Percentiles rank a stretch among this genome's conserved stretches.
These are phyloP conservation scores for Drosophila nebulosa DNA, from an alignment of 1,140 invertebrate species.

Conservation along the genomic window DNA sequence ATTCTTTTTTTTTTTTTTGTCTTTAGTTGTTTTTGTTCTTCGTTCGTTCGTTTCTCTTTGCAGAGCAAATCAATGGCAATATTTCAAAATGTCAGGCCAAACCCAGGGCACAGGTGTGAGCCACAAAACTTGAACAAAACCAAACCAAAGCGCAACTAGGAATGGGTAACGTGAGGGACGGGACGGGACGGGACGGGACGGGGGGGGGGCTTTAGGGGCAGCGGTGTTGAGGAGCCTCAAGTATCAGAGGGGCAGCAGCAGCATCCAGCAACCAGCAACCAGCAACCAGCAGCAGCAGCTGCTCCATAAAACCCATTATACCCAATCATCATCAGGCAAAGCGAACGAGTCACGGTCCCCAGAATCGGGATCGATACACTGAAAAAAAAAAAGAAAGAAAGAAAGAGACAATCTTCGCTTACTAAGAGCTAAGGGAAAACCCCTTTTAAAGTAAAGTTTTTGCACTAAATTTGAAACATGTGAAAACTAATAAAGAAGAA, in stretches of 20 bases:
- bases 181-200: background rate
- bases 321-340: conserved; percentile 74
- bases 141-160: conserved; percentile 36
- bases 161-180: conserved; percentile 5
- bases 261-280: conserved; percentile 20
- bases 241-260: conserved; percentile 39
- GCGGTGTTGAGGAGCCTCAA: conserved; percentile 5
- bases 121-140: conserved; percentile 70
- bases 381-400: background rate
- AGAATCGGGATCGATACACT: conserved; percentile 48
- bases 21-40: background rate
- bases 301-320: conserved; percentile 79
- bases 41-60: conserved; percentile 10
- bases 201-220: background rate
- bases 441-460: too few relatives aligned
- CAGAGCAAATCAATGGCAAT: conserved; percentile 72
- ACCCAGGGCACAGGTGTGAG: conserved; percentile 70
- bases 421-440: too few relatives aligned
- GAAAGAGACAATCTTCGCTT: too few relatives aligned
- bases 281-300: conserved; percentile 60
- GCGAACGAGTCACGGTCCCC: conserved; percentile 38
- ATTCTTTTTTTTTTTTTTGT: background rate
- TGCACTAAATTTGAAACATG: too few relatives aligned
- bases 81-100: conserved; percentile 72
- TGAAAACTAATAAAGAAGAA: too few relatives aligned